Conservation (phyloP, 2,888 invertebrate genomes). For the Gymnoscelis rufifasciata region DNA sequence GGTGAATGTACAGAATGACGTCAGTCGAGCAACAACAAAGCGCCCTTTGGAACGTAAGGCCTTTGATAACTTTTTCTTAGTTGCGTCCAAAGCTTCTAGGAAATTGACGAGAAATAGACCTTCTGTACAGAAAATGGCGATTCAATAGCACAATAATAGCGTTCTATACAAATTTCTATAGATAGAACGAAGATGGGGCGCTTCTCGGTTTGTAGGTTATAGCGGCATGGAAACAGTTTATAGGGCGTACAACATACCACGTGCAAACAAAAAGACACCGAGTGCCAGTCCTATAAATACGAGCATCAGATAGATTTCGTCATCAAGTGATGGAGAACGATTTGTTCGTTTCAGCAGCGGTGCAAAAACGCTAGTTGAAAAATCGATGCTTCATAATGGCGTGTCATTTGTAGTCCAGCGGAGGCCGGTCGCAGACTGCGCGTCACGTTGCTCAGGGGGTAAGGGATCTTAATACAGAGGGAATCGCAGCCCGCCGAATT, state of each 20-base stretch:
- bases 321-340: neutral
- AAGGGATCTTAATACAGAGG: neutral
- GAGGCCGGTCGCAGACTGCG: constrained; percentile 14
- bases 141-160: constrained; percentile 9
- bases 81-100: constrained; percentile 20
- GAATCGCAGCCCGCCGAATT: constrained; percentile 14
- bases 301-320: neutral
- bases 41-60: constrained; percentile 27
- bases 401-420: constrained; percentile 23
- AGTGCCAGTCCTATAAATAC: neutral
- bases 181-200: neutral
- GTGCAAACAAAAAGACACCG: neutral
- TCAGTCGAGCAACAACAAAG: constrained; percentile 27
- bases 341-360: constrained; percentile 15
- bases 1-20: constrained; percentile 21
- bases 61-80: constrained; percentile 28
- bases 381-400: constrained; percentile 27
- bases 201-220: constrained; percentile 16
- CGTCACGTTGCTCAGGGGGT: constrained; percentile 7
- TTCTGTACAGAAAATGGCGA: constrained; percentile 14
- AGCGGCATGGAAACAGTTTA: constrained; percentile 12
- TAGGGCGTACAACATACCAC: neutral
- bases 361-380: constrained; percentile 20
- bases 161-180: constrained; percentile 3
- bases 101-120: constrained; percentile 19